phyloP scores from a whole-genome alignment of 2,797 vertebrate species.

The Spea hammondii region DNA sequence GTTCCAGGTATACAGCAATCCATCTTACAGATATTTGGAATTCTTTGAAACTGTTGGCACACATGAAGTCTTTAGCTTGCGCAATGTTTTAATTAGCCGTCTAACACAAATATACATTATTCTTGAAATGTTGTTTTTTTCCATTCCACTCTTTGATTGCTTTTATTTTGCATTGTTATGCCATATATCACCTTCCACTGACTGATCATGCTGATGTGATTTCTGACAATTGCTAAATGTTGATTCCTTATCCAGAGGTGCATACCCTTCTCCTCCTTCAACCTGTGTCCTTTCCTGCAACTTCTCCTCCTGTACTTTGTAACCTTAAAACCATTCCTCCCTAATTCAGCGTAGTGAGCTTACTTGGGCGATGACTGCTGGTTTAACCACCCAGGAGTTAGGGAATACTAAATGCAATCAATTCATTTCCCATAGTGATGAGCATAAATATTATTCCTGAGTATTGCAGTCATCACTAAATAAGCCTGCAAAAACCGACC shows the following conservation, averaged over 20 bases:
- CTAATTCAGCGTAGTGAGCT: conserved; percentile 54
- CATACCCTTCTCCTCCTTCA: conserved; percentile 81
- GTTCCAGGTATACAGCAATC: too few species aligned
- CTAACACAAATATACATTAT: conserved; percentile 22
- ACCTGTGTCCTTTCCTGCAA: conserved; percentile 78
- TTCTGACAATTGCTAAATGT: conserved; percentile 31
- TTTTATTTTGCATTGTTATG: conserved; percentile 38
- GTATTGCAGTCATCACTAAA: conserved; percentile 20
- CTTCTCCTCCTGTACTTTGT: conserved; percentile 66
- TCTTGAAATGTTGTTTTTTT: neutral
- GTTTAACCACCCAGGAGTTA: neutral
- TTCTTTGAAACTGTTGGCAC: conserved; percentile 62
- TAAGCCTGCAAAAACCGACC: conserved; percentile 55
- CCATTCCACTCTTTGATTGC: conserved; percentile 9
- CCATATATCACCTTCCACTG: conserved; percentile 26
- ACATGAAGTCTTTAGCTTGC: conserved; percentile 54
- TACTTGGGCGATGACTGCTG: conserved; percentile 30
- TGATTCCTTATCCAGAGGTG: conserved; percentile 66
- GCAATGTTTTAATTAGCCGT: conserved; percentile 13
- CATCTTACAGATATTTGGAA: too few species aligned
- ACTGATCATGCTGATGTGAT: conserved; percentile 36
- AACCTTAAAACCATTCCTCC: conserved; percentile 65
- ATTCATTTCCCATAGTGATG: neutral
- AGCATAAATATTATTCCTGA: neutral
- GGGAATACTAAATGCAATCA: neutral